Evolutionary conservation across 2,888 invertebrate genomes (phyloP), one percentile per base, ranked within the genome.

Genomic region (Drosophila neotestacea): DNA sequence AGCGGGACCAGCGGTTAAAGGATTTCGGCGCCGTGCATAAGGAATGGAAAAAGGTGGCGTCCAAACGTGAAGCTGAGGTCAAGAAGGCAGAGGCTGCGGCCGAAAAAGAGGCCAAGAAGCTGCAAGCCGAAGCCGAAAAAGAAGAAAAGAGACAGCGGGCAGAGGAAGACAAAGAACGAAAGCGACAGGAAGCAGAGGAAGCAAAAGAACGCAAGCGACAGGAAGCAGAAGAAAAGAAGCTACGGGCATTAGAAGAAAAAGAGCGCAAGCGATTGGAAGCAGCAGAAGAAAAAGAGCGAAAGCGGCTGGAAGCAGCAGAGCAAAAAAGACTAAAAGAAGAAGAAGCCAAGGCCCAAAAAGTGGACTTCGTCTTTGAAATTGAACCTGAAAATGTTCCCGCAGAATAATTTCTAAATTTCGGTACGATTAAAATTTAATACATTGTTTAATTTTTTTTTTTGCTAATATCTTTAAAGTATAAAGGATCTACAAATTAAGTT

Each of bases 41-140:
- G 32, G 32, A 61, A 1, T 84, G 84, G 84, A 48, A 56, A 11
- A 68, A 79, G 6, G 6, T 59, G 0, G 36, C 27, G 6, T 5
- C n/a, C 2, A 60, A 71, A 7, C 67, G 70, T 1, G 70, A 61
- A 22, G 69, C 73, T 52, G 60, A 73, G 39, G 67, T 39, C 11
- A 71, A 72, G n/a, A 41, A 41, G 44, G 47, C 34, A 9, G 61
- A 70, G 22, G 55, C 44, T 0, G 56, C 38, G 4, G 67, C 73
- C 1, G 69, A 71, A 11, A 70, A 63, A 6, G 70, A 77, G 7
- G 58, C 36, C 4, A 66, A 78, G 11, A 34, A n/a, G 13, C 9
- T 42, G 1, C 13, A 63, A 34, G 54, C 58, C 1, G 47, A 64
- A 9, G 62, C 59, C 6, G 47, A 54, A 2, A 46, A 64, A 38